A percentile compares a stretch with the other conserved stretches of the same genome.
These are phyloP conservation scores for Drosophila paranaensis DNA, from an alignment of 2,888 invertebrate genomes.

Conservation along the genomic window DNA sequence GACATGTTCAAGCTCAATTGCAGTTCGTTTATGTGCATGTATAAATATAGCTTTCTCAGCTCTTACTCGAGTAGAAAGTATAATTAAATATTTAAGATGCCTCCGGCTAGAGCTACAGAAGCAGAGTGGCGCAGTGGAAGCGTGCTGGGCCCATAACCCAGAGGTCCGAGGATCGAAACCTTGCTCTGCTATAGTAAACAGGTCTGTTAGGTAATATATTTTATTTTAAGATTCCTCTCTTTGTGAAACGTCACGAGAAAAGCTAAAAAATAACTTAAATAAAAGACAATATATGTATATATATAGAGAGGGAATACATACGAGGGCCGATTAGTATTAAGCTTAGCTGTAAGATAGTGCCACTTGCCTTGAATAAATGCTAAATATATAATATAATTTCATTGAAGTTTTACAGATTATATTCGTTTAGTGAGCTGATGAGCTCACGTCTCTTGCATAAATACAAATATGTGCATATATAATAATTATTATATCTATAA, in stretches of 20 bases:
- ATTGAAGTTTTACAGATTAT: too few species aligned
- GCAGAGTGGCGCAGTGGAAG: background rate
- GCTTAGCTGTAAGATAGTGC: too few species aligned
- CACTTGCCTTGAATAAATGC: too few species aligned
- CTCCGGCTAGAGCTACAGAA: accelerated
- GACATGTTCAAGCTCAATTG: background rate
- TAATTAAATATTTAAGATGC: background rate
- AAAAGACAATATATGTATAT: too few species aligned
- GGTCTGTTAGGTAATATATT: background rate
- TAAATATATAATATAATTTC: too few species aligned
- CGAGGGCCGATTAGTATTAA: too few species aligned
- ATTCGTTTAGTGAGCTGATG: too few species aligned
- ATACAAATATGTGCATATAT: too few species aligned
- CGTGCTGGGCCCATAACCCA: background rate
- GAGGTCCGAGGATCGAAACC: background rate
- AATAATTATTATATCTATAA: too few species aligned
- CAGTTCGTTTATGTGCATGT: background rate
- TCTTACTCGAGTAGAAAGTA: background rate
- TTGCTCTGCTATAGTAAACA: background rate
- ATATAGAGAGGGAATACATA: too few species aligned
- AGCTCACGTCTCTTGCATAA: too few species aligned
- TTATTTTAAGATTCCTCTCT: background rate
- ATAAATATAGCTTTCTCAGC: background rate
- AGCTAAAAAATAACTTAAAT: background rate
- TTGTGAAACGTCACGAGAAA: background rate